Evolutionary conservation across 1,140 invertebrate species (phyloP).

Genomic region (Cotesia vestalis): DNA sequence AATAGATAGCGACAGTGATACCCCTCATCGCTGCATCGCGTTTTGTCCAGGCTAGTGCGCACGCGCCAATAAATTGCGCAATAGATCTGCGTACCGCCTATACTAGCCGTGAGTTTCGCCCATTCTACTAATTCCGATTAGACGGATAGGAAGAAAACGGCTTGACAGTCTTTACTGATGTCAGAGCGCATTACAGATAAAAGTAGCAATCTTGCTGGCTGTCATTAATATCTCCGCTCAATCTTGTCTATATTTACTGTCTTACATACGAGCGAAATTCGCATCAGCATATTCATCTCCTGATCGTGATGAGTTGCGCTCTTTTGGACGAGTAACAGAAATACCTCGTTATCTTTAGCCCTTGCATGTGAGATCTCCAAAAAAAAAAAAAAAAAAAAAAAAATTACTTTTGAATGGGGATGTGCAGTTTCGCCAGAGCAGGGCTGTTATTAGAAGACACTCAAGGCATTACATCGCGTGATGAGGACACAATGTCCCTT

Average conservation of each 20-base stretch:
- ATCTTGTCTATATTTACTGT: background rate
- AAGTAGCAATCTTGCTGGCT: too few relatives aligned
- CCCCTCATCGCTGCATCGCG: slow-evolving; percentile 17
- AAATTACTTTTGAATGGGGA: slow-evolving; percentile 15
- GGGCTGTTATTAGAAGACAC: slow-evolving; percentile 49
- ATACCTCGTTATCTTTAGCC: slow-evolving; percentile 48
- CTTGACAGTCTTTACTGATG: slow-evolving; percentile 41
- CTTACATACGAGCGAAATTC: too few relatives aligned
- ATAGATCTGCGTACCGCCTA: background rate
- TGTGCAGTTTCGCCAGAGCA: background rate
- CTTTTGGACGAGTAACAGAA: slow-evolving; percentile 16
- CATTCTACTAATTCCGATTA: too few relatives aligned
- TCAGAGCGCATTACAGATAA: too few relatives aligned
- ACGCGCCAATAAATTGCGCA: slow-evolving; percentile 18
- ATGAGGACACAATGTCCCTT: slow-evolving; percentile 38
- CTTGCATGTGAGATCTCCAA: slow-evolving; percentile 53
- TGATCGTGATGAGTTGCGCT: background rate
- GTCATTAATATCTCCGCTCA: slow-evolving; percentile 6
- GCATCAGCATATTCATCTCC: too few relatives aligned
- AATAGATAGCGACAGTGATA: background rate
- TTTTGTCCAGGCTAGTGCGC: slow-evolving; percentile 21
- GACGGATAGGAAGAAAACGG: background rate
- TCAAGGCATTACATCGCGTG: slow-evolving; percentile 46
- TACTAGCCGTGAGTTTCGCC: background rate
- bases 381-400: slow-evolving; percentile 4